Conservation (phyloP, 2,113 vertebrate genomes). For the Carollia perspicillata region DNA sequence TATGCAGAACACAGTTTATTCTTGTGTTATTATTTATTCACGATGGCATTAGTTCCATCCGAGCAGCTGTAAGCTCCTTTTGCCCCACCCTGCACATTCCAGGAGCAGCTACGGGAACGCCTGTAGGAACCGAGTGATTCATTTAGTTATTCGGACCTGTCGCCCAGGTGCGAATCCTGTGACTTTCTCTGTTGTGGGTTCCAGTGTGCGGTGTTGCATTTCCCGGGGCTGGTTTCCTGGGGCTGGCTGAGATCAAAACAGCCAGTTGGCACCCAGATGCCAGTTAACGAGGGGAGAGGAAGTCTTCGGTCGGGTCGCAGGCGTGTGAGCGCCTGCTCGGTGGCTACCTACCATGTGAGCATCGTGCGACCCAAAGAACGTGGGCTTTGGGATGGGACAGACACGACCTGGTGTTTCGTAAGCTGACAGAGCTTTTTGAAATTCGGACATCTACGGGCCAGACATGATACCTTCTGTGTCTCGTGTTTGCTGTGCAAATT, state of each 20-base stretch:
- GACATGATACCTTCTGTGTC: not conserved
- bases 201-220: not conserved
- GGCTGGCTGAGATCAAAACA: not conserved
- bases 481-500: not conserved
- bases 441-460: not conserved
- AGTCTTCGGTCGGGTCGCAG: too few relatives aligned
- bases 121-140: not conserved
- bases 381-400: too few relatives aligned
- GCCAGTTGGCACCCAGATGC: not conserved
- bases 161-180: not conserved
- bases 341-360: not conserved
- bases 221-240: not conserved
- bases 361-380: too few relatives aligned
- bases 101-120: not conserved
- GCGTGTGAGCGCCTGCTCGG: fast-evolving
- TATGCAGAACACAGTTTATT: not conserved
- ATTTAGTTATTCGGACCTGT: not conserved
- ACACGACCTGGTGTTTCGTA: fast-evolving
- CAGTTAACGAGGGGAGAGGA: not conserved
- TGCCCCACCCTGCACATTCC: not conserved
- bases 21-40: too few relatives aligned
- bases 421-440: not conserved
- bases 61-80: too few relatives aligned
- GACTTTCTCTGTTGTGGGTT: not conserved
- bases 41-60: too few relatives aligned